Percentiles rank a stretch among this genome's conserved stretches.
Conservation (phyloP, 2,113 vertebrate species). For the Eulemur macaco region DNA sequence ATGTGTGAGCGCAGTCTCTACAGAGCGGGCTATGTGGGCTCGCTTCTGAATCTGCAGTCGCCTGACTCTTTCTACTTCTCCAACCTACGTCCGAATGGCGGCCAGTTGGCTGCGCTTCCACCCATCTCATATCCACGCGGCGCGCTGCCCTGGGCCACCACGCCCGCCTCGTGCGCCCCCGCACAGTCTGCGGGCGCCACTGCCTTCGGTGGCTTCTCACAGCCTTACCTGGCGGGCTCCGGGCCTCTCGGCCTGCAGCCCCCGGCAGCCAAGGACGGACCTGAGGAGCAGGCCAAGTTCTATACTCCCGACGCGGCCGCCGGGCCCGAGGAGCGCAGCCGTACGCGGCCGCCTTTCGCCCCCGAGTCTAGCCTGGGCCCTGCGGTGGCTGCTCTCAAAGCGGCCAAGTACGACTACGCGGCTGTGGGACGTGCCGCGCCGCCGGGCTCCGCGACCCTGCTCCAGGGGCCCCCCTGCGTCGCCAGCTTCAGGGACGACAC, state of each 20-base stretch:
- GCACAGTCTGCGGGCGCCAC: constrained; percentile 88
- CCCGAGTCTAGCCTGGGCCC: constrained; percentile 83
- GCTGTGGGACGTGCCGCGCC: constrained; percentile 86
- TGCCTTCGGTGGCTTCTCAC: constrained; percentile 87
- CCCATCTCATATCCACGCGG: constrained; percentile 92
- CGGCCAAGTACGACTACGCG: constrained; percentile 87
- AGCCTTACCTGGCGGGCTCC: constrained; percentile 90
- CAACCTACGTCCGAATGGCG: constrained; percentile 93
- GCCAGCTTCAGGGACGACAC: constrained; percentile 85
- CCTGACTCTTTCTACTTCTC: constrained; percentile 95
- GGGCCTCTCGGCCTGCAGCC: constrained; percentile 85
- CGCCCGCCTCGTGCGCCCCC: constrained; percentile 88
- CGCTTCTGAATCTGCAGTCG: constrained; percentile 92
- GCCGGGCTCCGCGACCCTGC: constrained; percentile 84
- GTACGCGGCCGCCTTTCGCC: constrained; percentile 83
- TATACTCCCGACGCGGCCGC: constrained; percentile 85
- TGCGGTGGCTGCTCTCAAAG: constrained; percentile 81
- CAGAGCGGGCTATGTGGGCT: constrained; percentile 95
- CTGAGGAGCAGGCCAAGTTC: constrained; percentile 89
- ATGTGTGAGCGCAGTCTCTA: constrained; percentile 97
- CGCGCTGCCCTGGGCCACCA: constrained; percentile 92
- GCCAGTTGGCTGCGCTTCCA: constrained; percentile 92
- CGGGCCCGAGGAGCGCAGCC: constrained; percentile 86
- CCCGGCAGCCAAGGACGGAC: constrained; percentile 85
- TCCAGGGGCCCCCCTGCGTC: constrained; percentile 84